These are phyloP conservation scores for Platerodrilus igneus DNA, from an alignment of 2,888 invertebrate species.

Conservation along the genomic window DNA sequence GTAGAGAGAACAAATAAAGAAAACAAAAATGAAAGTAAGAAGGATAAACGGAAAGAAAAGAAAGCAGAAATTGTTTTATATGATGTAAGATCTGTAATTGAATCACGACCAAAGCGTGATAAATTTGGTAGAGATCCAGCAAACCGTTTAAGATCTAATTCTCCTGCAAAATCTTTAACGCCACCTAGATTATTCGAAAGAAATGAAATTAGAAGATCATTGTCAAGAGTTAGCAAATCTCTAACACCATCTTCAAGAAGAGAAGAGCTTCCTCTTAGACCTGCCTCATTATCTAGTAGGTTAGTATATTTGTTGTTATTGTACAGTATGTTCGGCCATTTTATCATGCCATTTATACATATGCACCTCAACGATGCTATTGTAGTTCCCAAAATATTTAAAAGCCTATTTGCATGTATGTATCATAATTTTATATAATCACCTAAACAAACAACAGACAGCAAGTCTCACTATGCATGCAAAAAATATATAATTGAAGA, in stretches of 20 bases:
- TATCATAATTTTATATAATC: no score
- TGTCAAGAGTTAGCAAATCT: conserved; percentile 27
- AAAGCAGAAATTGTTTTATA: conserved; percentile 78
- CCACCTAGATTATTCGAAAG: conserved; percentile 20
- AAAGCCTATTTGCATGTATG: no score
- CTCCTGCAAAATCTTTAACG: conserved; percentile 32
- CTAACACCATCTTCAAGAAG: conserved; percentile 7
- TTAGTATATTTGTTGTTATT: conserved; percentile 9
- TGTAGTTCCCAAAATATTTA: no score
- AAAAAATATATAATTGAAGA: no score
- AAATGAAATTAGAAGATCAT: conserved; percentile 28
- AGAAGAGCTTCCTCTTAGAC: conserved; percentile 3
- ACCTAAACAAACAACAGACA: no score
- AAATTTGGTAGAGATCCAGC: conserved; percentile 71
- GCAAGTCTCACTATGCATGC: no score
- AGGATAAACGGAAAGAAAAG: conserved; percentile 54
- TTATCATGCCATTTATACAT: not conserved
- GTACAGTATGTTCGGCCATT: not conserved
- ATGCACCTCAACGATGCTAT: no score
- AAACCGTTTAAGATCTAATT: conserved; percentile 33
- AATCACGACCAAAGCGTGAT: conserved; percentile 63
- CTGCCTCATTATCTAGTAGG: conserved; percentile 13
- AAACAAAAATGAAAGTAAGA: conserved; percentile 37
- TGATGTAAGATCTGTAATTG: conserved; percentile 74
- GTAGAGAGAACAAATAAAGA: conserved; percentile 39